A percentile compares a stretch with the other conserved stretches of the same genome.
Evolutionary conservation across 2,113 vertebrate genomes (phyloP).

Genomic region (Anguilla japonica): DNA sequence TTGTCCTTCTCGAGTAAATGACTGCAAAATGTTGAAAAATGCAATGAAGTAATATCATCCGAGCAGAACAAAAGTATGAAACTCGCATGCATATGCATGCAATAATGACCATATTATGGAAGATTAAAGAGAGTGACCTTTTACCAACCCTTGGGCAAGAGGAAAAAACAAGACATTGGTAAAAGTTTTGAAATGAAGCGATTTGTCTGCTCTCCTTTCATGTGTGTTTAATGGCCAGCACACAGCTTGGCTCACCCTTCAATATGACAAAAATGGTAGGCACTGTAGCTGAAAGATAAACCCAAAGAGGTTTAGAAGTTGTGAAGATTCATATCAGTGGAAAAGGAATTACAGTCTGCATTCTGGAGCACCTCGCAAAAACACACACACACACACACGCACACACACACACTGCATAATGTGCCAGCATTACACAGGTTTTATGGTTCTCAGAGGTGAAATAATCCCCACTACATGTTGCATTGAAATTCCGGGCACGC

Average conservation of each 20-base stretch:
- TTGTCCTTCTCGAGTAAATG: not conserved
- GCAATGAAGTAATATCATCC: constrained; percentile 71
- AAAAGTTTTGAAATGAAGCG: constrained; percentile 4
- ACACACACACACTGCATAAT: constrained; percentile 8
- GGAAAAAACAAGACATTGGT: not conserved
- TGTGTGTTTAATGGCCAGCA: constrained; percentile 12
- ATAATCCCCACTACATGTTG: constrained; percentile 1
- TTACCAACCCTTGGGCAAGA: constrained; percentile 44
- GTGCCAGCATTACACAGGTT: not conserved
- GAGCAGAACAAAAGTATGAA: constrained; percentile 67
- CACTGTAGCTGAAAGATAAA: constrained; percentile 2
- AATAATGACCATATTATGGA: constrained; percentile 62
- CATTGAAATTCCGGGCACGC: constrained; percentile 18
- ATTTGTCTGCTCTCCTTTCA: constrained; percentile 2
- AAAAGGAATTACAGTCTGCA: not conserved
- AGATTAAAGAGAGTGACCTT: constrained; percentile 75
- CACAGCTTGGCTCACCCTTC: not conserved
- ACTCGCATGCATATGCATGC: constrained; percentile 48
- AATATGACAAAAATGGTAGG: not conserved
- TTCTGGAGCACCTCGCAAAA: not conserved
- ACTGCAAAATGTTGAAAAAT: constrained; percentile 60
- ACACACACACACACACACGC: constrained; percentile 18
- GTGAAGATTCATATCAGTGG: not conserved
- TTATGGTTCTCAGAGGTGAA: constrained; percentile 21
- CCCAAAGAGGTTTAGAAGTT: not conserved